Conservation (phyloP, 2,113 vertebrate genomes). For the Cyanistes caeruleus region DNA sequence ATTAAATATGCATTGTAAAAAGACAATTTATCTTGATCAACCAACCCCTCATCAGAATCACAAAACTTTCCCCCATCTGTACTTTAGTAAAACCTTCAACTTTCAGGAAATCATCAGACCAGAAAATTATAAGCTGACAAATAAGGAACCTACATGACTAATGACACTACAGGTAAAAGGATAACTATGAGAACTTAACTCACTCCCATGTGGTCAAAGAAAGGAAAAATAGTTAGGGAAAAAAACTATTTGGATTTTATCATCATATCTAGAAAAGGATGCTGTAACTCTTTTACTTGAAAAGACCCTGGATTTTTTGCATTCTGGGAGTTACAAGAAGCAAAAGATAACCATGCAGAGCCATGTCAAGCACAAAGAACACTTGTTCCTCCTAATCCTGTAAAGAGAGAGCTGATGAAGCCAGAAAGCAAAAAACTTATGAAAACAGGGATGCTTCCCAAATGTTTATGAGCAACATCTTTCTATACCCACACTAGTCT, state of each 20-base stretch:
- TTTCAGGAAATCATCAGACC: neutral
- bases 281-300: neutral
- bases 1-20: neutral
- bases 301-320: neutral
- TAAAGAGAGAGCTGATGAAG: neutral
- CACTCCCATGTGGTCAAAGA: neutral
- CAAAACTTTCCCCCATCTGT: neutral
- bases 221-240: neutral
- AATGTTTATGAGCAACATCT: neutral
- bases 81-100: neutral
- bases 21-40: neutral
- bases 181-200: neutral
- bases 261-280: neutral
- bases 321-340: neutral
- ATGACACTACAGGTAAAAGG: neutral
- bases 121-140: neutral
- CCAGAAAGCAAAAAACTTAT: neutral
- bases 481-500: neutral
- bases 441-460: neutral
- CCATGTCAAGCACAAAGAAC: neutral
- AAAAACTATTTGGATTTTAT: neutral
- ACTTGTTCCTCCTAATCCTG: neutral
- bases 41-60: neutral
- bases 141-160: neutral
- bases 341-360: neutral